phyloP scores from a whole-genome alignment of 92 coral and sea anemone species.

The Bergia sp. region DNA sequence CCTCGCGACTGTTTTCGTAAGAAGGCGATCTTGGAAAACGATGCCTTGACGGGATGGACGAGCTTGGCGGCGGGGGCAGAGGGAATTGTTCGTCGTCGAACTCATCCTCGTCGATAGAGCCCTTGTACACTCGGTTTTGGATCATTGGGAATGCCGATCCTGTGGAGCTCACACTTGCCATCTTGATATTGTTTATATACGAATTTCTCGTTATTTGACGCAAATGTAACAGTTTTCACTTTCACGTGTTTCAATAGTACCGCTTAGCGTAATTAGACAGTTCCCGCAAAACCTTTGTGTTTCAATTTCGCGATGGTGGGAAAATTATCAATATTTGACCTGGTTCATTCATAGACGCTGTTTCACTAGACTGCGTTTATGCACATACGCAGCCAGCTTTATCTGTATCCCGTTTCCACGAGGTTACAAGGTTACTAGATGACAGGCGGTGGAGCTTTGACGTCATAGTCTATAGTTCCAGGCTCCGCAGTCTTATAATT shows the following conservation, averaged over 20 bases:
- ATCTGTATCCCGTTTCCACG: neutral
- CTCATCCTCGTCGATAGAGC: slow-evolving; percentile 40
- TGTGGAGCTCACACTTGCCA: slow-evolving; percentile 84
- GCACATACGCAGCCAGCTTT: slow-evolving; percentile 32
- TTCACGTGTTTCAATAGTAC: neutral
- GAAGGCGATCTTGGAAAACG: slow-evolving; percentile 55
- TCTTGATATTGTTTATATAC: slow-evolving; percentile 37
- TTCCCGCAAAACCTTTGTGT: neutral
- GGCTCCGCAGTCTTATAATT: neutral
- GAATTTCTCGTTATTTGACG: neutral
- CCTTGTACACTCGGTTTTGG: slow-evolving; percentile 38
- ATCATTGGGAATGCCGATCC: slow-evolving; percentile 65
- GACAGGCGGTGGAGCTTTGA: slow-evolving; percentile 11
- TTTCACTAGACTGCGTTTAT: slow-evolving; percentile 24
- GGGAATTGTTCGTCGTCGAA: slow-evolving; percentile 40
- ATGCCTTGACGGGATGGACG: slow-evolving; percentile 37
- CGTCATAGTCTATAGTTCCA: slow-evolving; percentile 4
- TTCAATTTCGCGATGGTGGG: slow-evolving; percentile 27
- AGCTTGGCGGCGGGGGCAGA: slow-evolving; percentile 35
- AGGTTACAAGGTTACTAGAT: neutral
- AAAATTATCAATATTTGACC: slow-evolving; percentile 37
- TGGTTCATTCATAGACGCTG: slow-evolving; percentile 23
- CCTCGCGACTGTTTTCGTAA: slow-evolving; percentile 71
- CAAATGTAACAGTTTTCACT: neutral
- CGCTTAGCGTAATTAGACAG: neutral